Evolutionary conservation across 2,797 vertebrate genomes (phyloP), one percentile per base, ranked within the genome.

Genomic region (Morus bassanus): DNA sequence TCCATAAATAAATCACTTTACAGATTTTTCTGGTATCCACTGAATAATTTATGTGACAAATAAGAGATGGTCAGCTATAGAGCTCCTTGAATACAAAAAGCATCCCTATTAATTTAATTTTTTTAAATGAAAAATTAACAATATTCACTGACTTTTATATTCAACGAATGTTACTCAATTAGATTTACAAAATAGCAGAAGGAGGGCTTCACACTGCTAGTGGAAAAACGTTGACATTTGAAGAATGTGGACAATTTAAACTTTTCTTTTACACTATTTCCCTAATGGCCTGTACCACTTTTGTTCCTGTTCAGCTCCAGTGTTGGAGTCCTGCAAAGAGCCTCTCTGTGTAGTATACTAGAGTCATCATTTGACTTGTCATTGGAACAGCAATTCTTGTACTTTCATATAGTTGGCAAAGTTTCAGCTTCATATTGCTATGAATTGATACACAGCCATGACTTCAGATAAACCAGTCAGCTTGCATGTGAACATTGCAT

Each of bases 1-100:
- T 83, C 69, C 76, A 72, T 90, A 93, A 90, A 90, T 95, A 95
- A 94, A 86, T 93, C 60, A 72, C 79, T 90, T 91, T 8, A 89
- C 30, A 86, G 86, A 91, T 91, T 89, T 91, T 81, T 9, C 51
- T 88, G 30, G 22, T 91, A 37, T 59, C 41, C 24, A 22, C 39
- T 85, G 84, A 94, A 94, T 87, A 92, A 94, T 89, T 82, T 70
- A 82, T 85, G 53, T 61, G 30, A 46, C 61, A 85, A 81, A 84
- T 6, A 84, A 3, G 31, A 76, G 24, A 80, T 64, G 14, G 57
- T 37, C 45, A 86, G 14, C 10, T 56, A 56, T 4, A 56, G 12
- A 23, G 5, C 5, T 74, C 9, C 41, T 54, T 81, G 56, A 83
- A 85, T 77, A 70, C 56, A 85, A 87, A 91, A 2, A 63, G 1